A percentile compares a stretch with the other conserved stretches of the same genome.
phyloP scores from a whole-genome alignment of 2,888 invertebrate genomes.

The Desoria tigrina region DNA sequence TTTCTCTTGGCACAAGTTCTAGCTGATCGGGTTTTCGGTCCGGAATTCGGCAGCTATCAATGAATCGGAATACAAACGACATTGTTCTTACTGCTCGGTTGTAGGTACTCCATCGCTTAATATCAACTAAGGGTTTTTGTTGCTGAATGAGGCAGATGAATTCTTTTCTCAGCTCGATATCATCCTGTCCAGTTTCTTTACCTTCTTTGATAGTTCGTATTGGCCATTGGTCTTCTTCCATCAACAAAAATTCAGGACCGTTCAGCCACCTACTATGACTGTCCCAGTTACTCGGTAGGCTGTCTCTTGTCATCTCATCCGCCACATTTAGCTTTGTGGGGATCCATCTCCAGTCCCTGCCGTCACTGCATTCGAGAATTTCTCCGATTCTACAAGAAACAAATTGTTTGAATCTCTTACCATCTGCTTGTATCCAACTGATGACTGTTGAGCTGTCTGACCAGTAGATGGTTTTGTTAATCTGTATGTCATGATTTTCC shows the following conservation, averaged over 20 bases:
- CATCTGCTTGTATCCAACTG: conserved; percentile 40
- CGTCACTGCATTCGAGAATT: conserved; percentile 28
- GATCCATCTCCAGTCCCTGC: conserved; percentile 43
- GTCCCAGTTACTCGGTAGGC: conserved; percentile 6
- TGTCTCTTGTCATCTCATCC: conserved; percentile 46
- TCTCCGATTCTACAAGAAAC: conserved; percentile 41
- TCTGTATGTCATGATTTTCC: not conserved
- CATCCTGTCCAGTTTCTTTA: too few relatives aligned
- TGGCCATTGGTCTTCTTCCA: conserved; percentile 37
- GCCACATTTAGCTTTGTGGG: conserved; percentile 46
- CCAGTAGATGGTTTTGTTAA: conserved; percentile 22
- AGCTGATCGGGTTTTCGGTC: not conserved
- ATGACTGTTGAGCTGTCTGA: conserved; percentile 41
- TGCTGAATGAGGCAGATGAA: not conserved
- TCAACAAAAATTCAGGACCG: conserved; percentile 44
- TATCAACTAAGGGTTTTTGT: not conserved
- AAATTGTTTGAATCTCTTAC: conserved; percentile 37
- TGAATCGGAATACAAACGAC: not conserved
- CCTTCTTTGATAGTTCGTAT: not conserved
- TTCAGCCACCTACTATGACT: conserved; percentile 39
- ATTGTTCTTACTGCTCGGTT: not conserved
- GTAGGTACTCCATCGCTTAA: not conserved
- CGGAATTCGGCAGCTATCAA: not conserved
- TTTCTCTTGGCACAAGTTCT: not conserved
- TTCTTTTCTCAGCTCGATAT: not conserved